Percentiles rank a stretch among this genome's conserved stretches.
These are phyloP conservation scores for Eurois occulta DNA, from an alignment of 2,888 invertebrate genomes.

Conservation along the genomic window DNA sequence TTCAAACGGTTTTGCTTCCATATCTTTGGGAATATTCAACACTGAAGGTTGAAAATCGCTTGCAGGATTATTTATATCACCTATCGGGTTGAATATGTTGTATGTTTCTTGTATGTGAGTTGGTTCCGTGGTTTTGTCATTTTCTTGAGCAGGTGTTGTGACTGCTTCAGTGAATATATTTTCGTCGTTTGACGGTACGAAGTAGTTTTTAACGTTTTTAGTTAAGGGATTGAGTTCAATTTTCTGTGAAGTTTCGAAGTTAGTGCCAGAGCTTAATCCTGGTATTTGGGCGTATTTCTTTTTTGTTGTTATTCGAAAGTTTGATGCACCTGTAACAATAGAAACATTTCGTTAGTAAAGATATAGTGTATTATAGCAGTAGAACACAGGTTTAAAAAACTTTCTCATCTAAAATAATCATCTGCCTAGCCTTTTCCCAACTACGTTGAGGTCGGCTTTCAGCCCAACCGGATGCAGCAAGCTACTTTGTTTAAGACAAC, in stretches of 20 bases:
- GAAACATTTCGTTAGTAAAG: slow-evolving; percentile 36
- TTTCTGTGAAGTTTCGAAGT: slow-evolving; percentile 59
- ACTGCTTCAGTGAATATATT: slow-evolving; percentile 17
- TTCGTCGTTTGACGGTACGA: slow-evolving; percentile 59
- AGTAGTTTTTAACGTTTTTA: slow-evolving; percentile 64
- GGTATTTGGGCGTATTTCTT: slow-evolving; percentile 95
- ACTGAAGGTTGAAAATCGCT: slow-evolving; percentile 38
- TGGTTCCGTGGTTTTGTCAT: slow-evolving; percentile 36
- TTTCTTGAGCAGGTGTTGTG: slow-evolving; percentile 9
- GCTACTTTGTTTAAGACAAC: too few species aligned
- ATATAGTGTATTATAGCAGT: neutral
- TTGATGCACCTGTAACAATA: slow-evolving; percentile 86
- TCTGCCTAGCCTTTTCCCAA: neutral
- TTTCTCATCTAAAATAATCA: neutral
- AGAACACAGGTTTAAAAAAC: neutral
- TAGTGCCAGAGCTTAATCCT: slow-evolving; percentile 91
- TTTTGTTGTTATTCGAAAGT: slow-evolving; percentile 92
- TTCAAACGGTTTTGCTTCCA: slow-evolving; percentile 36
- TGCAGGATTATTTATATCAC: slow-evolving; percentile 20
- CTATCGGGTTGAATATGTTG: slow-evolving; percentile 60
- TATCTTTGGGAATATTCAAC: slow-evolving; percentile 34
- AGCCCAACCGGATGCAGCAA: neutral
- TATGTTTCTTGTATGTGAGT: slow-evolving; percentile 49
- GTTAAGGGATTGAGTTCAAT: slow-evolving; percentile 58
- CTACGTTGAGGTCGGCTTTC: neutral